Evolutionary conservation across 1,140 invertebrate genomes (phyloP).

Genomic region (Caligus rogercresseyi): DNA sequence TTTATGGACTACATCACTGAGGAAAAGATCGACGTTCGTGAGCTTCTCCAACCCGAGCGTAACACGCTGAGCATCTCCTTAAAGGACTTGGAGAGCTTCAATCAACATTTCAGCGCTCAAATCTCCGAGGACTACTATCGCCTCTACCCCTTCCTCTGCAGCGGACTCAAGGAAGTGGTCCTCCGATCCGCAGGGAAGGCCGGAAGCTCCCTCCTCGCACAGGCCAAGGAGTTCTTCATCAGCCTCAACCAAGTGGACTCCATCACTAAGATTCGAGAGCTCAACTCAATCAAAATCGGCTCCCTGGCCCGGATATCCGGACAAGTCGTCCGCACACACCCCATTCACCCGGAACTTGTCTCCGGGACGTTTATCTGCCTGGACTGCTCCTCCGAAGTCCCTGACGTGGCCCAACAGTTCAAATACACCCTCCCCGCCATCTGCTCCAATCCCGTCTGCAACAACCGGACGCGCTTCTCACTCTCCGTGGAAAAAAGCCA

Average conservation of each 20-base stretch:
- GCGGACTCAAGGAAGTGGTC: conserved; percentile 75
- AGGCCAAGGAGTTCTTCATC: conserved; percentile 83
- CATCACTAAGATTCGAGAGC: conserved; percentile 71
- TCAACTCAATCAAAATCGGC: conserved; percentile 87
- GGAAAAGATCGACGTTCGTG: conserved; percentile 71
- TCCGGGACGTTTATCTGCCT: conserved; percentile 79
- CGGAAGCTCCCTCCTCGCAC: conserved; percentile 29
- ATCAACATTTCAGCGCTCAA: conserved; percentile 74
- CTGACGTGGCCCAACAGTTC: conserved; percentile 95
- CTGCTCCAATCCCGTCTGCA: conserved; percentile 69
- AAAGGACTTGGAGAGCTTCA: conserved; percentile 86
- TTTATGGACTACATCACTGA: conserved; percentile 84
- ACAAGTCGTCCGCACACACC: conserved; percentile 94
- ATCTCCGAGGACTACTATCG: conserved; percentile 91
- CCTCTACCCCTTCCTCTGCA: conserved; percentile 84
- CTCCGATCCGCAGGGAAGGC: conserved; percentile 49
- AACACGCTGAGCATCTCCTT: conserved; percentile 88
- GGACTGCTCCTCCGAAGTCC: conserved; percentile 86
- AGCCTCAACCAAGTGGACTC: conserved; percentile 82
- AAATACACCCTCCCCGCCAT: conserved; percentile 36
- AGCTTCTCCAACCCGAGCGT: conserved; percentile 66
- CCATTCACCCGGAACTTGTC: conserved; percentile 43
- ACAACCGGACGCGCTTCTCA: conserved; percentile 71
- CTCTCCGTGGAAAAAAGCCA: conserved; percentile 79
- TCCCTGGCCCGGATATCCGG: conserved; percentile 85